A percentile compares a stretch with the other conserved stretches of the same genome.
Conservation (phyloP, 2,113 vertebrate genomes). For the Apus apus region DNA sequence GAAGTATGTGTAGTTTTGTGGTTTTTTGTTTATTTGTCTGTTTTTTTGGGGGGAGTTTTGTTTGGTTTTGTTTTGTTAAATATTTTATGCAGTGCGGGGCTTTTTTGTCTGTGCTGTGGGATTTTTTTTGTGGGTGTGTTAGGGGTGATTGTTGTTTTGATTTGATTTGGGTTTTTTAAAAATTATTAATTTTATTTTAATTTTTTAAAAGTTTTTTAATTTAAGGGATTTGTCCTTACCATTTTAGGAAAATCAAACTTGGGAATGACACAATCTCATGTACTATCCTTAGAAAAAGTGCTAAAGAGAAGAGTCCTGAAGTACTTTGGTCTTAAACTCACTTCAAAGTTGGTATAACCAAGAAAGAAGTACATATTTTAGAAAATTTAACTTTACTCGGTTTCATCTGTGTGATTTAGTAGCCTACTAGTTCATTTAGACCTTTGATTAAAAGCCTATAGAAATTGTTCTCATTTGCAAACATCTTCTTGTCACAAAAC, state of each 20-base stretch:
- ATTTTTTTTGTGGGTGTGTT: not conserved
- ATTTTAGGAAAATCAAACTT: not conserved
- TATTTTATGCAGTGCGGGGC: too few species aligned
- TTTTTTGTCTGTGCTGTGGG: not conserved
- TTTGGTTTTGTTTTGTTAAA: too few species aligned
- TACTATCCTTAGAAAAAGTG: not conserved
- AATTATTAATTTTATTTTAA: not conserved
- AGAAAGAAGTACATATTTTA: not conserved
- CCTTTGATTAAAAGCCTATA: not conserved
- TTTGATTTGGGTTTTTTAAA: not conserved
- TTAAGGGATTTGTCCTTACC: not conserved
- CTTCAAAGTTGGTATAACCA: not conserved
- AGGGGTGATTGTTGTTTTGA: not conserved
- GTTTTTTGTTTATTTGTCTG: too few species aligned
- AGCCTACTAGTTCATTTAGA: not conserved
- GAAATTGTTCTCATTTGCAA: not conserved
- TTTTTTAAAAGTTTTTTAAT: not conserved
- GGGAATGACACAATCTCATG: not conserved
- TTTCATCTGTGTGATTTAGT: not conserved
- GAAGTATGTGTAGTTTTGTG: too few species aligned
- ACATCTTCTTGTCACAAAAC: not conserved
- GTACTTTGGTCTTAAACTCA: not conserved
- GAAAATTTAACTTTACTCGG: not conserved
- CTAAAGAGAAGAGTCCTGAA: not conserved
- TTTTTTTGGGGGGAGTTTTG: too few species aligned